Evolutionary conservation across 2,888 invertebrate genomes (phyloP).

Genomic region (Plebejus argus): DNA sequence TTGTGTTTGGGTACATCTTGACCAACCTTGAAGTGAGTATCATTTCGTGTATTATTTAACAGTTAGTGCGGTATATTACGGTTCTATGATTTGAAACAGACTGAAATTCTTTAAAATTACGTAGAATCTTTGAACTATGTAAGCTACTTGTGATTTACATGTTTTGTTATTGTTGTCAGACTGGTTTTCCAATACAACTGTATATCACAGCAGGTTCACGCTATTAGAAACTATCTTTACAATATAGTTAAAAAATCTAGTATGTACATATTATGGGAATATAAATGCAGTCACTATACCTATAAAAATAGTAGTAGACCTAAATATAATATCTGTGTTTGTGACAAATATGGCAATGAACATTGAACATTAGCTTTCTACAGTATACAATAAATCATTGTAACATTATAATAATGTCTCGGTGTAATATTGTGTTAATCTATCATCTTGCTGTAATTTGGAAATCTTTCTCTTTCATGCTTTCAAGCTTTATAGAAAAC

Average conservation of each 20-base stretch:
- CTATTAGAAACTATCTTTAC: not conserved
- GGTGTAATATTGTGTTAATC: too few relatives aligned
- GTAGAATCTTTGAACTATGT: not conserved
- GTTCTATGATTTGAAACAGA: not conserved
- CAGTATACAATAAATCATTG: too few relatives aligned
- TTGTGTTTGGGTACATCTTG: constrained; percentile 73
- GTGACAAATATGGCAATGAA: not conserved
- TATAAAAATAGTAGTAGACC: not conserved
- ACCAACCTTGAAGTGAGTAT: constrained; percentile 79
- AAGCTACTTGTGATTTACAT: not conserved
- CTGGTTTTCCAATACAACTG: not conserved
- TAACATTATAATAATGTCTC: not conserved
- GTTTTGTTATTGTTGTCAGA: constrained; percentile 24
- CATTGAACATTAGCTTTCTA: too few relatives aligned
- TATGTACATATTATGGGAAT: not conserved
- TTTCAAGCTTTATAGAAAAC: too few relatives aligned
- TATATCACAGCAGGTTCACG: constrained; percentile 14
- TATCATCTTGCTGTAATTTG: too few relatives aligned
- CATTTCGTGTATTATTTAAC: constrained; percentile 33
- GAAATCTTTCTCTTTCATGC: too few relatives aligned
- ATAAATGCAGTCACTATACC: not conserved
- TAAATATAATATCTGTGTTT: not conserved
- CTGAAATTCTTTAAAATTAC: not conserved
- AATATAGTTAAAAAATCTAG: not conserved
- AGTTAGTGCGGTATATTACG: not conserved